Base-by-base conservation (phyloP, 23 tunicate genomes). In the Corella eumyota region DNA sequence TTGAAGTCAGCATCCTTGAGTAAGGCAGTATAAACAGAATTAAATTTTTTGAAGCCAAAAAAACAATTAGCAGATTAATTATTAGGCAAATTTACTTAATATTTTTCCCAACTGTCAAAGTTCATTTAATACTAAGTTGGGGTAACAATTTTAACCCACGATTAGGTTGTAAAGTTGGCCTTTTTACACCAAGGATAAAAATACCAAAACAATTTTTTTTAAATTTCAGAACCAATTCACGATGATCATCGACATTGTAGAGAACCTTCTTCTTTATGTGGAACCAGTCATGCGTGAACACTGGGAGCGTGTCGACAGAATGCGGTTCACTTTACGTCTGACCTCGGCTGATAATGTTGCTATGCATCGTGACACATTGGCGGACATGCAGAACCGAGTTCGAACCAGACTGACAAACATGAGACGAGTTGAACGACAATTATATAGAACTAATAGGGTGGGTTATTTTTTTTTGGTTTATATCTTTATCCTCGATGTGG, bases 271-370 rank as follows among this genome's bases (percentile, higher is more conserved):
- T 0, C 87, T 92, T 52, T 77, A 92, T 67, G 98, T 92, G 45
- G 98, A 92, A 53, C 98, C 98, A 19, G 98, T 92, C 36, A 83
- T 92, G 81, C 55, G 76, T 9, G 80, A 82, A 35, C 75, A 76
- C 47, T 73, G 85, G 93, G 86, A 75, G 58, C 34, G 81, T 20
- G 80, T 81, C 46, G 86, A 81, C 21, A 45, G 81, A 58, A 82
- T 77, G 86, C 63, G 82, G 34, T 92, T 83, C 51, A 71, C 72
- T 34, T 64, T 92, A 27, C 98, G 90, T 46, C 73, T 92, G 66
- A 77, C 96, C 23, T 88, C 96, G 34, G 36, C 78, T 21, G 88
- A 88, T 50, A 81, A 88, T 50, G 88, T 74, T 22, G 65, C 58
- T 5, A 62, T 55, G 53, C 96, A 88, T 32, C 63, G 74, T 29